These are phyloP conservation scores for Clarias magur DNA, from an alignment of 2,113 vertebrate species.

Conservation along the genomic window DNA sequence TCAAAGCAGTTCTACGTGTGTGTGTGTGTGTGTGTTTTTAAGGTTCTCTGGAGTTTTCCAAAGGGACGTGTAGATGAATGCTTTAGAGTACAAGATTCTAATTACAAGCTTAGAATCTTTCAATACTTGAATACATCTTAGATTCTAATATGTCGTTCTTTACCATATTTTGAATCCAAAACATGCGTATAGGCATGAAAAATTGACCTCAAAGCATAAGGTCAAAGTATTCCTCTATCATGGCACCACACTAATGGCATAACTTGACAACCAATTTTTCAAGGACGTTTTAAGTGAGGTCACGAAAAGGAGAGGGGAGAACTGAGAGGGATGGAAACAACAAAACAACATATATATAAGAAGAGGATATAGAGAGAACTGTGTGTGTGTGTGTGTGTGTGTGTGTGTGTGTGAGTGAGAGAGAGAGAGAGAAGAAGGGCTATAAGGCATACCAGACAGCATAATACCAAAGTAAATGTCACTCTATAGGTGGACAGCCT, in stretches of 20 bases:
- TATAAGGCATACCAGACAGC: not conserved
- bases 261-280: conserved; percentile 17
- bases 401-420: not conserved
- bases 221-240: conserved; percentile 22
- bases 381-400: not conserved
- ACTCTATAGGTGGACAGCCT: conserved; percentile 9
- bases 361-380: not conserved
- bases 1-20: not conserved
- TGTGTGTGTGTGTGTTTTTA: no score
- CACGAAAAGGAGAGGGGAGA: not conserved
- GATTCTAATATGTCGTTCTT: not conserved
- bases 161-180: conserved; percentile 2
- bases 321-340: not conserved
- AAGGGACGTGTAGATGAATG: not conserved
- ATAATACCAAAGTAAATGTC: conserved; percentile 15
- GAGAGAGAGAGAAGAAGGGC: not conserved
- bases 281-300: conserved; percentile 12
- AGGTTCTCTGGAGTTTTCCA: no score
- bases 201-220: conserved; percentile 10
- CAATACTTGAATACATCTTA: no score
- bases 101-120: not conserved
- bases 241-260: conserved; percentile 11
- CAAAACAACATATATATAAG: not conserved
- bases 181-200: not conserved
- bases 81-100: not conserved